Base-by-base conservation (phyloP, 2,113 vertebrate genomes). In the Peromyscus maniculatus region DNA sequence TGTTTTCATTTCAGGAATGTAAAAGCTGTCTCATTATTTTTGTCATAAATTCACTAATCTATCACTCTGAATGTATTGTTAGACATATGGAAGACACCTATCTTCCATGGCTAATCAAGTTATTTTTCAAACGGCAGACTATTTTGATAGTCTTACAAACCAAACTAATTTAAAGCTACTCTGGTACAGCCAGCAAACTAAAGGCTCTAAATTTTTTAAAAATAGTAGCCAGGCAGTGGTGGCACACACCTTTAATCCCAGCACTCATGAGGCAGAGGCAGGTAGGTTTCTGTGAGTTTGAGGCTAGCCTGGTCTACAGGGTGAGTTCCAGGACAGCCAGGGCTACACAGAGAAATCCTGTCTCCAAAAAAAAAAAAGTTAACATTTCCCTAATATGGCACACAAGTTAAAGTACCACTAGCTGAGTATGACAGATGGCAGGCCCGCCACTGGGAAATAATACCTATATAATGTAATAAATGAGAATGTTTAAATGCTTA, bases 1-100 rank as follows among this genome's bases (percentile, higher is more conserved):
- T 75, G 6, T 77, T 88, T 92, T 91, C 91, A 75, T 96, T 96
- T 95, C 74, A 77, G n/a, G 52, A 88, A 95, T 67, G 24, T 86
- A 82, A 94, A 86, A 80, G 17, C 79, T 94, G 49, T 13, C 52
- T 95, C 39, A 72, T 91, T 95, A 94, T 88, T 96, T 95, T 91
- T 96, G 67, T 24, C 67, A 91, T 46, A 96, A 92, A 94, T 22
- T 43, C 72, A 93, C 1, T 66, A 90, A 95, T 83, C 75, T 91
- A 95, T 83, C 77, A 93, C 46, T 69, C 79, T 91, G 46, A 95
- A 91, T 9, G 52, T 52, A 12, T 55, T 92, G 24, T 36, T 33
- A 96, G 66, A 96, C 72, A 91, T 74, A 89, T 13, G 39, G 33
- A 64, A 97, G 91, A 52, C 2, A 93, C 6, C 66, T 67, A 82